Evolutionary conservation across 2,888 invertebrate species (phyloP).

Genomic region (Patella depressa): DNA sequence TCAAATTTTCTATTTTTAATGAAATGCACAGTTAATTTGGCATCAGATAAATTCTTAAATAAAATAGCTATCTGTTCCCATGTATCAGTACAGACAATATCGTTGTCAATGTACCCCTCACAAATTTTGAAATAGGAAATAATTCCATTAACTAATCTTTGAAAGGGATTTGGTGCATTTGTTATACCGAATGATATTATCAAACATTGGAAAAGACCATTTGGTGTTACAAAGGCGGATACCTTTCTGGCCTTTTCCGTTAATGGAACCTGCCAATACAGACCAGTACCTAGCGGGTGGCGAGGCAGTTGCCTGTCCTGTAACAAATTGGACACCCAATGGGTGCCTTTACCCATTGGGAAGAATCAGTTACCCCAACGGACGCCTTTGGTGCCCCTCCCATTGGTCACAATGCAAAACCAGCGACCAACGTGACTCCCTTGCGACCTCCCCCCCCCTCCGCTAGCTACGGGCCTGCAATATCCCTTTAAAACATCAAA

Average conservation of each 20-base stretch:
- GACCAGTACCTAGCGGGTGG: too few relatives aligned
- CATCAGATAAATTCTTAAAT: constrained; percentile 14
- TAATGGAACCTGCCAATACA: constrained; percentile 34
- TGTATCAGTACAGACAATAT: constrained; percentile 20
- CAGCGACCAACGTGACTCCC: too few relatives aligned
- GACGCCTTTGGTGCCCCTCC: too few relatives aligned
- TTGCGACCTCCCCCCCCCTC: too few relatives aligned
- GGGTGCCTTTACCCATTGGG: too few relatives aligned
- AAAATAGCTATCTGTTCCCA: constrained; percentile 27
- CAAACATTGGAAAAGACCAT: constrained; percentile 35
- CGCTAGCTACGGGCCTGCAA: too few relatives aligned
- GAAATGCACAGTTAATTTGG: constrained; percentile 26
- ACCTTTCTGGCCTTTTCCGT: constrained; percentile 40
- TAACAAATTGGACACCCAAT: too few relatives aligned
- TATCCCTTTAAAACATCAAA: constrained; percentile 44
- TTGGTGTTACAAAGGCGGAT: constrained; percentile 40
- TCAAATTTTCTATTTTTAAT: constrained; percentile 34
- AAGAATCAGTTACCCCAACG: too few relatives aligned
- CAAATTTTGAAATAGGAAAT: constrained; percentile 23
- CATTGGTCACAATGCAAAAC: too few relatives aligned
- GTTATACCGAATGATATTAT: constrained; percentile 47
- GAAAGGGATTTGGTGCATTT: constrained; percentile 39
- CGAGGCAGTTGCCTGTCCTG: too few relatives aligned
- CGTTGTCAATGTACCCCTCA: constrained; percentile 39
- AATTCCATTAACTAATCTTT: constrained; percentile 34